phyloP scores from a whole-genome alignment of 2,797 vertebrate species.

The Chloroceryle amazona region DNA sequence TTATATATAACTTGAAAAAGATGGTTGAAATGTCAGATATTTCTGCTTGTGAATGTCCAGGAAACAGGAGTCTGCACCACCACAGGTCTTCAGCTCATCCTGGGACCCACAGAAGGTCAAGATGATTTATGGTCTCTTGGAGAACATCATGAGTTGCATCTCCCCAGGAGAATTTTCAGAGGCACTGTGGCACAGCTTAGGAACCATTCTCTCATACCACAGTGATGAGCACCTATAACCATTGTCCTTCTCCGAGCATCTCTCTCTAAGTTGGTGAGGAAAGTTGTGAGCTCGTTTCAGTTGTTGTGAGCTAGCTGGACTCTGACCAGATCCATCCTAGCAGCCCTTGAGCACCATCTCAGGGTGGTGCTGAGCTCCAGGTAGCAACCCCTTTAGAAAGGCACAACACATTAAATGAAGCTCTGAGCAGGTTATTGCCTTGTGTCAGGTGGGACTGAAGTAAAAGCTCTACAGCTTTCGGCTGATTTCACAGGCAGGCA shows the following conservation, averaged over 20 bases:
- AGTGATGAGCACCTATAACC: not conserved
- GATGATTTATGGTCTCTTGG: not conserved
- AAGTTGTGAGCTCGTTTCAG: not conserved
- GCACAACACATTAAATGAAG: not conserved
- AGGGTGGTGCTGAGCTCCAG: not conserved
- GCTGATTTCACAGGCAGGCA: not conserved
- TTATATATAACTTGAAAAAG: not conserved
- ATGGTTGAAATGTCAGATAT: not conserved
- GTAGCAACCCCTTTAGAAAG: not conserved
- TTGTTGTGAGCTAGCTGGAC: not conserved
- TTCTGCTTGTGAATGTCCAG: not conserved
- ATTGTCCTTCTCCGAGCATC: accelerated
- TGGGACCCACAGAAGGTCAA: not conserved
- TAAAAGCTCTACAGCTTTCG: not conserved
- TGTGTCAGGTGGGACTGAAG: not conserved
- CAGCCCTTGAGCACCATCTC: not conserved
- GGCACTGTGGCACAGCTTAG: accelerated
- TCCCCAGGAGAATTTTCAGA: not conserved
- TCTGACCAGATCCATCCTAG: not conserved
- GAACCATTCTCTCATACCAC: not conserved
- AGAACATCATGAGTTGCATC: accelerated
- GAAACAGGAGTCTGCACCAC: not conserved
- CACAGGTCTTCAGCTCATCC: not conserved
- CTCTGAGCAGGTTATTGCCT: not conserved
- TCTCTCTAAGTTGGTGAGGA: not conserved